phyloP scores from a whole-genome alignment of 2,888 invertebrate species.

The Lagria hirta region DNA sequence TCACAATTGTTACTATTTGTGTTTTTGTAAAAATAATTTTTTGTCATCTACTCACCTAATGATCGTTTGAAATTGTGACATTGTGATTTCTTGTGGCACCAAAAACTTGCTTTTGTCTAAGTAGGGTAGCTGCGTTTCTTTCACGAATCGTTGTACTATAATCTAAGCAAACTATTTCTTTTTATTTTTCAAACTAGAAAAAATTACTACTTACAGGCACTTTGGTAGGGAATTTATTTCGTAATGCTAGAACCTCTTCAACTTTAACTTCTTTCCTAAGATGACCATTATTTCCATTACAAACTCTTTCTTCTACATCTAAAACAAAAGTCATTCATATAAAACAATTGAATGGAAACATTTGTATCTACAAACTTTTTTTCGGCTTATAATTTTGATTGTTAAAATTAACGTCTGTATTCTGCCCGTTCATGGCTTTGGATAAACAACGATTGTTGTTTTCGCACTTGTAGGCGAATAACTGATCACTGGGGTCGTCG shows the following conservation, averaged over 20 bases:
- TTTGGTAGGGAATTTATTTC: conserved; percentile 77
- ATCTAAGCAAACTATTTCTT: conserved; percentile 58
- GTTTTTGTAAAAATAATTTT: no score
- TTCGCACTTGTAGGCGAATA: conserved; percentile 32
- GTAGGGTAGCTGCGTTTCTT: conserved; percentile 73
- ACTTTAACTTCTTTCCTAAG: conserved; percentile 59
- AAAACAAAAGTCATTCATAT: conserved; percentile 1
- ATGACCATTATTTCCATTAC: conserved; percentile 3
- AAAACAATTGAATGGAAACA: conserved; percentile 28
- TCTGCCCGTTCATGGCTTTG: conserved; percentile 32
- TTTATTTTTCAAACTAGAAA: neutral
- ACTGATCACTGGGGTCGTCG: conserved; percentile 12
- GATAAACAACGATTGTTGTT: conserved; percentile 34
- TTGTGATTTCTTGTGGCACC: conserved; percentile 85
- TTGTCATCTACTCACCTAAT: conserved; percentile 65
- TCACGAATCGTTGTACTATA: conserved; percentile 79
- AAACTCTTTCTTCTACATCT: conserved; percentile 5
- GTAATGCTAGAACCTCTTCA: conserved; percentile 77
- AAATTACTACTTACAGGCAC: conserved; percentile 68
- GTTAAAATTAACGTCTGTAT: conserved; percentile 41
- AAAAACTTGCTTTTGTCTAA: conserved; percentile 85
- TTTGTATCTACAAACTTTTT: no score
- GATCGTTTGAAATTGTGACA: conserved; percentile 85
- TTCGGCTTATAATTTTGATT: conserved; percentile 35
- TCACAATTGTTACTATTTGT: no score